Evolutionary conservation across 2,888 invertebrate genomes (phyloP).

Genomic region (Noctuana brunneofusca): DNA sequence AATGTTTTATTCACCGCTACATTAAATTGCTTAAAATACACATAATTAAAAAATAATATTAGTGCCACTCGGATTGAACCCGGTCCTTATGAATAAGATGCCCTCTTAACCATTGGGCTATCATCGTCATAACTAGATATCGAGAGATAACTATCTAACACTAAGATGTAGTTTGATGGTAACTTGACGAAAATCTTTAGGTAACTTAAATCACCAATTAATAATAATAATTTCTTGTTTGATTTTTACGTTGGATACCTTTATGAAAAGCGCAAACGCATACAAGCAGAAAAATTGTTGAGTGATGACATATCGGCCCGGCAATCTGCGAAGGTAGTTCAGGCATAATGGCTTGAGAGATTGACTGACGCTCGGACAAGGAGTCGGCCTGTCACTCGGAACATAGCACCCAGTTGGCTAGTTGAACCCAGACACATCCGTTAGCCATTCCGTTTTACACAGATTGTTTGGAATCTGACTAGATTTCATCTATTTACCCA

Average conservation of each 20-base stretch:
- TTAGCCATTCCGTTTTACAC: slow-evolving; percentile 72
- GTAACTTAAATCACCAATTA: not conserved
- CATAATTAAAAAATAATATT: no score
- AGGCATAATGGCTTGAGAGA: slow-evolving; percentile 60
- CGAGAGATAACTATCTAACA: no score
- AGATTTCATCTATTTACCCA: slow-evolving; percentile 65
- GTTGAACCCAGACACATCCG: slow-evolving; percentile 60
- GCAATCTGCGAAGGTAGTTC: slow-evolving; percentile 53
- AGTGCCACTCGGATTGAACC: no score
- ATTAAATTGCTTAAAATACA: no score
- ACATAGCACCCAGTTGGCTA: slow-evolving; percentile 43
- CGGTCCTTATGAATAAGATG: no score
- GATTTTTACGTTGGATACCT: not conserved
- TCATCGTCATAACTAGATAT: no score
- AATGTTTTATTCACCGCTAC: no score
- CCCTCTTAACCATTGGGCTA: no score
- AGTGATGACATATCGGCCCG: slow-evolving; percentile 54
- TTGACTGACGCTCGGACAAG: slow-evolving; percentile 68
- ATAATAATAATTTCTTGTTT: not conserved
- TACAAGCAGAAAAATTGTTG: slow-evolving; percentile 53
- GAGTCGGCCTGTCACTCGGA: slow-evolving; percentile 52
- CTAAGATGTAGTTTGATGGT: not conserved
- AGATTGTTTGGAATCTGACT: slow-evolving; percentile 68
- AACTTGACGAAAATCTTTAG: not conserved
- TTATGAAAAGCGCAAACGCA: slow-evolving; percentile 12